A percentile compares a stretch with the other conserved stretches of the same genome.
Conservation (phyloP, 2,113 vertebrate genomes). For the Lasiurus cinereus region DNA sequence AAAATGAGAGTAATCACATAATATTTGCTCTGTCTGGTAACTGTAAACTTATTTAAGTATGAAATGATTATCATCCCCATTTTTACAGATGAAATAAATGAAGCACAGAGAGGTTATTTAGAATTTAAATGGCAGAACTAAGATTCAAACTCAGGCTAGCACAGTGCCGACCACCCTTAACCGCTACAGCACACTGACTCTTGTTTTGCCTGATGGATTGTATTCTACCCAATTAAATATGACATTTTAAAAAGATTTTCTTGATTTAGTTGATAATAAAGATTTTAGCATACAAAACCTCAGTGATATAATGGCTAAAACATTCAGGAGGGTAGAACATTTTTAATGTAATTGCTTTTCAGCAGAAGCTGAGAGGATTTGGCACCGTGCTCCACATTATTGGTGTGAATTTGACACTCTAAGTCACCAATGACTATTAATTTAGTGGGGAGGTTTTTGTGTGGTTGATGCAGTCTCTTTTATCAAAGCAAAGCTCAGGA, state of each 20-base stretch:
- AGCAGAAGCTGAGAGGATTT: constrained; percentile 41
- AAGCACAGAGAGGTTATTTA: constrained; percentile 4
- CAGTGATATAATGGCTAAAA: constrained; percentile 43
- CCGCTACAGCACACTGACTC: background rate
- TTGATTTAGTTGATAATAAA: constrained; percentile 69
- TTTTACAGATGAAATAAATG: constrained; percentile 10
- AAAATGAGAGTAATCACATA: background rate
- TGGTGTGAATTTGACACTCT: constrained; percentile 45
- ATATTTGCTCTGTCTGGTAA: background rate
- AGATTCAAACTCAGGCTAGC: background rate
- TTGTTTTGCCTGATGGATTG: constrained; percentile 12
- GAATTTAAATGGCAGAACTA: background rate
- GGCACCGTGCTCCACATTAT: constrained; percentile 11
- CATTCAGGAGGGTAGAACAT: constrained; percentile 19
- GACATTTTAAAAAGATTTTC: constrained; percentile 28
- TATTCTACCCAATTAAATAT: constrained; percentile 58
- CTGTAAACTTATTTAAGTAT: constrained; percentile 1
- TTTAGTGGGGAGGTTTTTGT: background rate
- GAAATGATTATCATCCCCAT: background rate
- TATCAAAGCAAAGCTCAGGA: constrained; percentile 16
- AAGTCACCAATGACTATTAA: constrained; percentile 29
- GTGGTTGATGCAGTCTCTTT: constrained; percentile 3
- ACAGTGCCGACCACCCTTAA: background rate
- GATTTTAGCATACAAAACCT: constrained; percentile 65
- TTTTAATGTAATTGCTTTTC: constrained; percentile 63